Percentiles rank a stretch among this genome's conserved stretches.
Evolutionary conservation across 2,888 invertebrate species (phyloP).

Genomic region (Pseudococcus viburni): DNA sequence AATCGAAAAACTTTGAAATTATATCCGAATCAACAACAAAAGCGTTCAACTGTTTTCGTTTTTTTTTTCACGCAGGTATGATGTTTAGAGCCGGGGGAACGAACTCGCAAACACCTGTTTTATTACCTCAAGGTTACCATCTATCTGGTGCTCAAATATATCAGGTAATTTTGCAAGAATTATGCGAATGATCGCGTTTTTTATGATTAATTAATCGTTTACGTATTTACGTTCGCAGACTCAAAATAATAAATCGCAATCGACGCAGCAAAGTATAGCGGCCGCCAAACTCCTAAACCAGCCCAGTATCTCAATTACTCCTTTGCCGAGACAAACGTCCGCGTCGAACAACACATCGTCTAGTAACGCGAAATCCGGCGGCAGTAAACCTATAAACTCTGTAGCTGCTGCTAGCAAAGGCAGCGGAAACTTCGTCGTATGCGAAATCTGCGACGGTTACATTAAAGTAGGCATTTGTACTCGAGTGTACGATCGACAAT

Average conservation of each 20-base stretch:
- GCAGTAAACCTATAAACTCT: constrained; percentile 69
- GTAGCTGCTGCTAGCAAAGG: neutral
- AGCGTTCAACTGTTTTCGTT: neutral
- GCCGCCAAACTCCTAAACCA: constrained; percentile 77
- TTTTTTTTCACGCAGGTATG: constrained; percentile 73
- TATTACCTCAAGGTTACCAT: constrained; percentile 77
- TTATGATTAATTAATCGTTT: neutral
- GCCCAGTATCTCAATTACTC: constrained; percentile 92
- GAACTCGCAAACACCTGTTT: constrained; percentile 73
- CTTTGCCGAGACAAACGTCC: constrained; percentile 81
- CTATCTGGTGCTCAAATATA: constrained; percentile 77
- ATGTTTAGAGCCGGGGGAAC: constrained; percentile 80
- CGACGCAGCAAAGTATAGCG: constrained; percentile 68
- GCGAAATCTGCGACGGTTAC: constrained; percentile 97
- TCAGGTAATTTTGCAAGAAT: constrained; percentile 73
- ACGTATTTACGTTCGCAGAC: constrained; percentile 44
- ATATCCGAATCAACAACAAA: neutral
- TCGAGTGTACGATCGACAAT: neutral
- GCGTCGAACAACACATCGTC: constrained; percentile 58
- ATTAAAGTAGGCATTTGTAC: constrained; percentile 77
- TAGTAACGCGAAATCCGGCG: constrained; percentile 68
- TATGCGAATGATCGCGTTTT: neutral
- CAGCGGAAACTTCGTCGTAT: constrained; percentile 86
- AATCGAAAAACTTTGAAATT: neutral
- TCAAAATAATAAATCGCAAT: constrained; percentile 60